phyloP scores from a whole-genome alignment of 2,888 invertebrate species.

The Ferdinandea cuprea region DNA sequence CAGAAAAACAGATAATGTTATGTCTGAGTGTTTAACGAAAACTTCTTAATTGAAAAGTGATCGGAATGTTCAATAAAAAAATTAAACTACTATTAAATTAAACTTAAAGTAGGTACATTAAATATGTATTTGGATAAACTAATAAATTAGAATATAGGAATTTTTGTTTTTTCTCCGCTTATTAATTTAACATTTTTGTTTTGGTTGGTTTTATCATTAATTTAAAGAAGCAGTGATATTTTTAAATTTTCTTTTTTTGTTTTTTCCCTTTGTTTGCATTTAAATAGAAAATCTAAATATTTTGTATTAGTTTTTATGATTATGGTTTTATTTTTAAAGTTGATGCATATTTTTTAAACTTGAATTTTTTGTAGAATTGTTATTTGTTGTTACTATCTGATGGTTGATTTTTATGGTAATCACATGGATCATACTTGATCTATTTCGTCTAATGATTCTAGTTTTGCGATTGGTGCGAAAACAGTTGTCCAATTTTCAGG shows the following conservation, averaged over 20 bases:
- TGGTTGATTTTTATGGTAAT: conserved; percentile 74
- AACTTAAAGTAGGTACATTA: conserved; percentile 43
- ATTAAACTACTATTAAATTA: conserved; percentile 7
- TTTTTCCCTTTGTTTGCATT: conserved; percentile 59
- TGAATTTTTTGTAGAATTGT: conserved; percentile 32
- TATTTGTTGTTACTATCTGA: conserved; percentile 65
- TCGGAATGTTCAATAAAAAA: conserved; percentile 58
- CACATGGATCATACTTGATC: conserved; percentile 82
- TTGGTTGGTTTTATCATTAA: conserved; percentile 49
- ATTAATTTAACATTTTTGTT: conserved; percentile 14
- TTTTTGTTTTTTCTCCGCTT: conserved; percentile 43
- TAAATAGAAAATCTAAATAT: conserved; percentile 72
- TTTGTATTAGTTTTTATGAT: conserved; percentile 44
- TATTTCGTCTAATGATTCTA: conserved; percentile 87
- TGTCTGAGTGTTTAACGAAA: conserved; percentile 12
- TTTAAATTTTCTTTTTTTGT: conserved; percentile 13
- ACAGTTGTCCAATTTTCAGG: conserved; percentile 78
- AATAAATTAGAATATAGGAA: conserved; percentile 65
- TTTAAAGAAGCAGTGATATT: conserved; percentile 66
- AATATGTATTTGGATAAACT: conserved; percentile 33
- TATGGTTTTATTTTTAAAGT: conserved; percentile 65
- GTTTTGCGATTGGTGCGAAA: conserved; percentile 86
- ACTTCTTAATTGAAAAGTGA: conserved; percentile 17
- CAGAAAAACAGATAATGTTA: not conserved
- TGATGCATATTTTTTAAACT: conserved; percentile 49